Evolutionary conservation across 2,888 invertebrate species (phyloP), one percentile per base, ranked within the genome.

Genomic region (Salpingus planirostris): DNA sequence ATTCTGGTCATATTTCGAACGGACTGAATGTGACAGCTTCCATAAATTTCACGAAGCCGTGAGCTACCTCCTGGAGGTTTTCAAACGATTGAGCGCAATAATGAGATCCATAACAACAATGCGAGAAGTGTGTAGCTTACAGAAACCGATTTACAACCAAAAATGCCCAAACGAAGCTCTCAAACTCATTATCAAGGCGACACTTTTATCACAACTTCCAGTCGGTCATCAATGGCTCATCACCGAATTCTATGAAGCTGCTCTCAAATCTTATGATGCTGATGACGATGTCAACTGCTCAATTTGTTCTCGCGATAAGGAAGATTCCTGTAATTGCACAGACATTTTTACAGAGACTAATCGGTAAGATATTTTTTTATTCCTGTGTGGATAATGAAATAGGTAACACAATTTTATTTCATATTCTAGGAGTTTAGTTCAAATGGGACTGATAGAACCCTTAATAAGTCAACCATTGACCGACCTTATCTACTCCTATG

Each of bases 401-500:
- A n/a, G n/a, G n/a, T n/a, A n/a, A n/a, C n/a, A n/a, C n/a, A n/a
- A n/a, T n/a, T n/a, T n/a, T n/a, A n/a, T 11, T 31, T 24, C 27
- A 31, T 32, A 44, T 55, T 57, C 36, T 44, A 69, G 73, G 36
- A 72, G 71, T 60, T 65, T 89, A n/a, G 73, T 80, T 47, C 78
- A 83, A 55, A 66, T 92, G 50, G 80, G 80, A 36, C 64, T 92
- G 26, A 62, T 91, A 27, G 91, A 92, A 59, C 75, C 87, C 47
- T 64, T 93, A 18, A 81, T 88, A 2, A 90, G 90, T 0, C 85
- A 87, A 58, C 80, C 88, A 1, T 67, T 93, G 6, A 90, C 90
- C 2, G 75, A 76, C 36, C 72, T 93, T 30, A 86, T 92, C 40
- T 86, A 90, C 57, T 69, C 79, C 47, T 76, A 84, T 50, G 92